Percentiles rank a stretch among this genome's conserved stretches.
Conservation (phyloP, 2,888 invertebrate species). For the Seira ritae region DNA sequence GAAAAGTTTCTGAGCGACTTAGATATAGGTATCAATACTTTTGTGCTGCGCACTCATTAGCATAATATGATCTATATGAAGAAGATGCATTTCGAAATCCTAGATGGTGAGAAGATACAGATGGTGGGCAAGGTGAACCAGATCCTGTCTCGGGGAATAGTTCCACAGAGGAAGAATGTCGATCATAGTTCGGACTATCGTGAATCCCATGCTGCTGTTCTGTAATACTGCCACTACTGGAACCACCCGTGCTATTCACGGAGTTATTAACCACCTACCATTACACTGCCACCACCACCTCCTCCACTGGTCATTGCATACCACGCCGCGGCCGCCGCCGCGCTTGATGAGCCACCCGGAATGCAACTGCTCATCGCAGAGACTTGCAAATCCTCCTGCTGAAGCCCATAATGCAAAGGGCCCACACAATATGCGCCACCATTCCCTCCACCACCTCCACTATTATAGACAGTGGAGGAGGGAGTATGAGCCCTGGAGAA, state of each 20-base stretch:
- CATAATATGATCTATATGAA: conserved; percentile 69
- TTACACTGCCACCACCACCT: conserved; percentile 50
- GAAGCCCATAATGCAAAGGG: conserved; percentile 63
- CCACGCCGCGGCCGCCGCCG: conserved; percentile 64
- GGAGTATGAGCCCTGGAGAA: conserved; percentile 66
- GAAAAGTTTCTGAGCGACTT: not conserved
- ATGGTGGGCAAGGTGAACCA: conserved; percentile 65
- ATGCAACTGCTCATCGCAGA: conserved; percentile 60
- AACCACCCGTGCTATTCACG: conserved; percentile 29
- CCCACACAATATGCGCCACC: conserved; percentile 53
- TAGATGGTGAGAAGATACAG: conserved; percentile 53
- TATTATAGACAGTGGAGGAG: conserved; percentile 42
- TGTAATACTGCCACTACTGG: conserved; percentile 25
- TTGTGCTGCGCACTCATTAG: conserved; percentile 70
- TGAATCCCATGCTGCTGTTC: conserved; percentile 45
- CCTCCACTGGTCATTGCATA: conserved; percentile 63
- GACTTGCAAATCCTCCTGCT: conserved; percentile 64
- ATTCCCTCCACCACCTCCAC: conserved; percentile 39
- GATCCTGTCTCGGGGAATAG: conserved; percentile 60
- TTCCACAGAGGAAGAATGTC: conserved; percentile 61
- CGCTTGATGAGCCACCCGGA: conserved; percentile 52
- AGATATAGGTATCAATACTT: conserved; percentile 61
- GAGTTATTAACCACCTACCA: conserved; percentile 55
- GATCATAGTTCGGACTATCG: conserved; percentile 58
- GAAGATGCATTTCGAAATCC: conserved; percentile 65